phyloP scores from a whole-genome alignment of 1,140 invertebrate species.

The Stegodyphus dumicola region DNA sequence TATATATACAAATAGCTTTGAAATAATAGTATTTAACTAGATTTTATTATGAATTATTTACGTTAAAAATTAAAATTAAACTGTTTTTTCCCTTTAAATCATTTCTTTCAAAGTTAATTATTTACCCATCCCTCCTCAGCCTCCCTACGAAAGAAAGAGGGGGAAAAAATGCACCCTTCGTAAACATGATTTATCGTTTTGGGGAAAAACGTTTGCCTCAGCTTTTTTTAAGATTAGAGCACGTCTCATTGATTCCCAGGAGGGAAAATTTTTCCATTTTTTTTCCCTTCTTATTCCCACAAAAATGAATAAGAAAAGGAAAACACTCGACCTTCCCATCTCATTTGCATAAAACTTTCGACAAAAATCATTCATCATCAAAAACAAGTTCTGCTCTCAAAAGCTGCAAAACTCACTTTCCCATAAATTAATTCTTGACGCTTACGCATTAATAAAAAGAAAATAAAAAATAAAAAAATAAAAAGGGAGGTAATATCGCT shows the following conservation, averaged over 20 bases:
- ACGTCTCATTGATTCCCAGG: conserved; percentile 21
- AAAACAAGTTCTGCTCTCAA: neutral
- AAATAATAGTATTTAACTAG: too few relatives aligned
- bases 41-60: too few relatives aligned
- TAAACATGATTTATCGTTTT: conserved; percentile 12
- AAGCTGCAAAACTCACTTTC: neutral
- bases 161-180: neutral
- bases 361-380: conserved; percentile 30
- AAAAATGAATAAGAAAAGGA: conserved; percentile 11
- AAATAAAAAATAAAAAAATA: too few relatives aligned
- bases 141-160: too few relatives aligned
- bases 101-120: too few relatives aligned
- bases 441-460: conserved; percentile 6
- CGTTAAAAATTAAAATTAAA: too few relatives aligned
- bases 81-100: too few relatives aligned
- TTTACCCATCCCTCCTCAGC: too few relatives aligned
- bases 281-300: neutral
- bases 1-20: too few relatives aligned
- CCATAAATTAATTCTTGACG: conserved; percentile 29
- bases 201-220: conserved; percentile 9
- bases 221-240: neutral
- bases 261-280: conserved; percentile 8
- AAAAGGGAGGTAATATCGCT: too few relatives aligned
- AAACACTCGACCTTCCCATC: neutral
- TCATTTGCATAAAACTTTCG: conserved; percentile 29